Conservation (phyloP, 1,140 invertebrate genomes). For the Bombus pascuorum region DNA sequence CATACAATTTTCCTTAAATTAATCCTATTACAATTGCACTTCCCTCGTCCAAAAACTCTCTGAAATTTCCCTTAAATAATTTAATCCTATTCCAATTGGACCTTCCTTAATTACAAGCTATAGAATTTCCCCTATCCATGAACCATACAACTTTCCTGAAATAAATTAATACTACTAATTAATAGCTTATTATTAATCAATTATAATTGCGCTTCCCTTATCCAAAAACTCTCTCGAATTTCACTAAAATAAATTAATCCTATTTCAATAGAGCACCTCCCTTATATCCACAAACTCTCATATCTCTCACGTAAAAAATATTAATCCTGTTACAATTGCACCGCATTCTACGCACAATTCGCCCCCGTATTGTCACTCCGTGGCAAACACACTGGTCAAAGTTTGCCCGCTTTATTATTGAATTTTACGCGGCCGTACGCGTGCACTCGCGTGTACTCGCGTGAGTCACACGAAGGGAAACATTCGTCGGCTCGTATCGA, state of each 20-base stretch:
- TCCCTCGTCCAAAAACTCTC: no score
- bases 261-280: no score
- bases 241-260: no score
- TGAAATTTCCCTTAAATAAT: neutral
- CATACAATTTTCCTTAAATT: no score
- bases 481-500: neutral
- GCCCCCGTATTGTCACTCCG: neutral
- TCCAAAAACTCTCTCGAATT: neutral
- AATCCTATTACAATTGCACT: neutral
- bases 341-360: neutral
- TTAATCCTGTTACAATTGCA: neutral
- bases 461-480: conserved; percentile 38
- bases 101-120: no score
- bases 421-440: conserved; percentile 7
- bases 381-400: conserved; percentile 6
- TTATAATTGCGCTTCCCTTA: neutral
- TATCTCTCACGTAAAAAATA: neutral
- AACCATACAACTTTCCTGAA: no score
- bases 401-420: conserved; percentile 25
- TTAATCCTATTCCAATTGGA: neutral
- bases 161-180: neutral
- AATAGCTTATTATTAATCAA: no score
- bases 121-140: no score
- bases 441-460: conserved; percentile 14
- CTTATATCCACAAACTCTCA: neutral